These are phyloP conservation scores for Boloria euphrosyne DNA, from an alignment of 2,888 invertebrate species.

Conservation along the genomic window DNA sequence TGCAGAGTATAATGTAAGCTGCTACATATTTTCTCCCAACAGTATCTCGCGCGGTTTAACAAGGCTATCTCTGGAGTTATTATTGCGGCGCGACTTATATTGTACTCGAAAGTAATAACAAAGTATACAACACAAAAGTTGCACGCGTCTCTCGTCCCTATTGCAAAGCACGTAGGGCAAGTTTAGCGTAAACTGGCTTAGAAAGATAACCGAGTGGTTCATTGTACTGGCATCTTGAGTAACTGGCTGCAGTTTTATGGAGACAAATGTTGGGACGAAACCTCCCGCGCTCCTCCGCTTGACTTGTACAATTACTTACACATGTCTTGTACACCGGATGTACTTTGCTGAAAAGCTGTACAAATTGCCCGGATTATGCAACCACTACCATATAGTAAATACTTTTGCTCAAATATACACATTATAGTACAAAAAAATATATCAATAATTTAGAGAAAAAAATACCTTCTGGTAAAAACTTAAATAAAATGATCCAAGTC, in stretches of 20 bases:
- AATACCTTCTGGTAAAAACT: too few species aligned
- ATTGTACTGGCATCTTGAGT: constrained; percentile 29
- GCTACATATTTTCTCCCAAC: constrained; percentile 19
- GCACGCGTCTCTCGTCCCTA: constrained; percentile 15
- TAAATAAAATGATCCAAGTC: too few species aligned
- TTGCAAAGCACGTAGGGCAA: background rate
- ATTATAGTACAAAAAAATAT: too few species aligned
- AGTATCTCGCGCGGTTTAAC: constrained; percentile 31
- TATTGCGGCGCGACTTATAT: constrained; percentile 33
- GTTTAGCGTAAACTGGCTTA: constrained; percentile 9
- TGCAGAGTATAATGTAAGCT: background rate
- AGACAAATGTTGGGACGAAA: constrained; percentile 34
- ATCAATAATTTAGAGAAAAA: too few species aligned
- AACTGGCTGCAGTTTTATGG: constrained; percentile 37
- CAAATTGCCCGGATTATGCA: too few species aligned
- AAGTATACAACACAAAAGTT: background rate
- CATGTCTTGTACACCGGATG: constrained; percentile 6
- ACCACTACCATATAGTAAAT: too few species aligned
- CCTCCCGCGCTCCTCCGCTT: constrained; percentile 19
- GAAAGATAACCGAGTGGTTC: constrained; percentile 27
- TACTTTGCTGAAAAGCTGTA: too few species aligned
- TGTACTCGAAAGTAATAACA: constrained; percentile 21
- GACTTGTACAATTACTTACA: constrained; percentile 27
- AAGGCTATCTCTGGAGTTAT: constrained; percentile 33
- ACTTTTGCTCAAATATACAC: background rate